These are phyloP conservation scores for Acanthacorydalis orientalis DNA, from an alignment of 2,888 invertebrate genomes.

Conservation along the genomic window DNA sequence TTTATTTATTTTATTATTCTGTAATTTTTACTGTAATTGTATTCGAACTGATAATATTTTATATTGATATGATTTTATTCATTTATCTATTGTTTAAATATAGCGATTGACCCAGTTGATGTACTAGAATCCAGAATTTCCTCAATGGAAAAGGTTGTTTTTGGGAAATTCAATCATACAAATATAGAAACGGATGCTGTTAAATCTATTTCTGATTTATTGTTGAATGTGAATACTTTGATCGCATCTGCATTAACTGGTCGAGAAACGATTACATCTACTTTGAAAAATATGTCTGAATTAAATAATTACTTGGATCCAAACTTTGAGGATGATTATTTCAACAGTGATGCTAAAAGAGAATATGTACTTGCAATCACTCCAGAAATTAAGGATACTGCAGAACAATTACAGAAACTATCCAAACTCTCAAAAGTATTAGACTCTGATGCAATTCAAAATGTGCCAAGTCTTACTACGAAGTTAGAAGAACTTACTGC, in stretches of 20 bases:
- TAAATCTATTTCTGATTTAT: conserved; percentile 23
- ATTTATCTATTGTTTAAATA: too few species aligned
- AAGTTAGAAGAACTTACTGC: conserved; percentile 26
- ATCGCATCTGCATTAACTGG: conserved; percentile 32
- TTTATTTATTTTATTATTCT: too few species aligned
- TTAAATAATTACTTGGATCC: conserved; percentile 30
- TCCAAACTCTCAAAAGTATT: conserved; percentile 24
- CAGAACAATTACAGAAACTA: conserved; percentile 22
- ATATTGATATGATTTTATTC: too few species aligned
- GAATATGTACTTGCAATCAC: conserved; percentile 28
- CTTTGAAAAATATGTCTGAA: conserved; percentile 27
- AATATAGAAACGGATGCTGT: conserved; percentile 16
- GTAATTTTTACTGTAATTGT: neutral
- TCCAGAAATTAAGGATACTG: conserved; percentile 26
- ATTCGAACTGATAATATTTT: too few species aligned
- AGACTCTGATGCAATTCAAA: conserved; percentile 25
- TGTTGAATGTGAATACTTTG: conserved; percentile 29
- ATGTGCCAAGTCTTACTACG: conserved; percentile 25
- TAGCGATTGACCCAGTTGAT: conserved; percentile 16
- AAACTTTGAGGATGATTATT: conserved; percentile 23
- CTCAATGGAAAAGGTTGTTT: conserved; percentile 28
- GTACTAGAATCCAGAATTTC: conserved; percentile 28
- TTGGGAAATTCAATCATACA: conserved; percentile 19
- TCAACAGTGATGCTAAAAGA: conserved; percentile 28
- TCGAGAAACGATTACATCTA: conserved; percentile 27